Conservation (phyloP, 2,113 vertebrate species). For the Pimephales promelas region DNA sequence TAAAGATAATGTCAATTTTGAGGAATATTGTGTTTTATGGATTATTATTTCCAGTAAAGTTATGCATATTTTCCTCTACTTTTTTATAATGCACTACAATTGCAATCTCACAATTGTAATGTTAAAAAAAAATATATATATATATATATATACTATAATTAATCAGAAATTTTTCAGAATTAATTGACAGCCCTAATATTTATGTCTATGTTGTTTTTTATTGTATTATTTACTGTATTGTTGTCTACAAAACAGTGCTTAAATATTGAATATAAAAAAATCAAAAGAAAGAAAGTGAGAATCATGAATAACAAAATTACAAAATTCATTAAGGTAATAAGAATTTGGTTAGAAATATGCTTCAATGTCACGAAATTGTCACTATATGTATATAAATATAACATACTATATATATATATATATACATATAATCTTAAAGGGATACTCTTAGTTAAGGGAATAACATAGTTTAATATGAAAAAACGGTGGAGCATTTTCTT, state of each 20-base stretch:
- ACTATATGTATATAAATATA: too few species aligned
- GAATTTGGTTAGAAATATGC: neutral
- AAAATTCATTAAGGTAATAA: neutral
- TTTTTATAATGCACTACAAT: neutral
- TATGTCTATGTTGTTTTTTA: too few species aligned
- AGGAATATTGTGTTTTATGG: neutral
- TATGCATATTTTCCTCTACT: neutral
- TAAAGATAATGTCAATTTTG: neutral
- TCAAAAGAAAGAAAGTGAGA: neutral
- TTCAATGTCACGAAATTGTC: neutral
- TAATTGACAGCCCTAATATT: too few species aligned
- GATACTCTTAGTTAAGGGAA: too few species aligned
- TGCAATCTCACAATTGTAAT: neutral
- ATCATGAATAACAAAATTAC: neutral
- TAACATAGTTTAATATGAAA: too few species aligned
- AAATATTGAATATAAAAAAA: neutral
- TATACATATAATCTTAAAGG: too few species aligned
- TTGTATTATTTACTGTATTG: neutral
- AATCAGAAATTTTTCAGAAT: too few species aligned
- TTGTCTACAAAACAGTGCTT: neutral
- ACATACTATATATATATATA: too few species aligned
- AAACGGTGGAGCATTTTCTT: too few species aligned
- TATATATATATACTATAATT: too few species aligned
- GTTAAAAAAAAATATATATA: too few species aligned
- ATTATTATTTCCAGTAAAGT: neutral